Evolutionary conservation across 2,113 vertebrate genomes (phyloP), one percentile per base, ranked within the genome.

Genomic region (Equus quagga): DNA sequence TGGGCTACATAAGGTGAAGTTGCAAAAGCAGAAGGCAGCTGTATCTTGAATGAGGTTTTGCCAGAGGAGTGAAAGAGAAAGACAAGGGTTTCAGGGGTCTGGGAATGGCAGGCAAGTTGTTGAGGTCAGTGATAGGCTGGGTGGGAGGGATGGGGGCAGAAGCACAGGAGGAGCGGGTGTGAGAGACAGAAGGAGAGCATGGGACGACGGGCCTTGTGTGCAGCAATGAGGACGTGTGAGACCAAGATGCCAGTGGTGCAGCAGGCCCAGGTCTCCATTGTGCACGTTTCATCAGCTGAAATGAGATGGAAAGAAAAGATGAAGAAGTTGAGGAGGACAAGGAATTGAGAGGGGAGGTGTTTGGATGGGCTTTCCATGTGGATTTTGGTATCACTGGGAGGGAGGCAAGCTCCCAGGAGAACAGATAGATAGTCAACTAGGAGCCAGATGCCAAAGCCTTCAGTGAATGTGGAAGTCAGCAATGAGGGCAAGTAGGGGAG

Each of bases 161-260:
- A 51, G 28, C 3, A 0, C 18, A 2, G 31, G 62, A n/a, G 28
- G 3, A 0, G 14, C 10, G n/a, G 6, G 9, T 3, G 26, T 1
- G 46, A 54, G 31, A 31, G 36, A 33, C 14, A 33, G 28, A 36
- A 18, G 3, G 15, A 36, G 4, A 46, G 31, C 8, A 1, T 28
- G 26, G n/a, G 33, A 67, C 56, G 19, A 10, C 3, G 3, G 49
- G 28, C 21, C 14, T 10, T 17, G 33, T 2, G 88, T 28, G 7
- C 1, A 7, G 7, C 44, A 9, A 58, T 0, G 8, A 14, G 33
- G 51, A 26, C 24, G 44, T 19, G 7, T 9, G 33, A 80, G 65
- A 69, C 23, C 7, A 28, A n/a, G 0, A 4, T 67, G 36, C 36
- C 8, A 6, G 75, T 31, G 60, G 24, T 1, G 8, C 69, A 51